phyloP scores from a whole-genome alignment of 1,140 invertebrate genomes.

The Zeugodacus cucurbitae region DNA sequence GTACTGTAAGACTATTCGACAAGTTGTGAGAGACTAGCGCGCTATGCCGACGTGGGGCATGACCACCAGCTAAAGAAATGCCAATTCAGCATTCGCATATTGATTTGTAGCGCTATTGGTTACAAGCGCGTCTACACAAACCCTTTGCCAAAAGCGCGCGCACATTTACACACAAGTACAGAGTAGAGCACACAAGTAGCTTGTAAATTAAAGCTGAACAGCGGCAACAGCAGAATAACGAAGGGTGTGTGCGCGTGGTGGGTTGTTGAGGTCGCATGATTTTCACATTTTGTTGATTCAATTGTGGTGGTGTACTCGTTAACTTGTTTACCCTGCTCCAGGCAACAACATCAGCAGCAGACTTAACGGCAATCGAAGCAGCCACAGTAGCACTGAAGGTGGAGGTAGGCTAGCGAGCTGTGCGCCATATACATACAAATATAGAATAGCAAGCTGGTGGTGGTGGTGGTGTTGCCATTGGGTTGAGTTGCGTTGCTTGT shows the following conservation, averaged over 20 bases:
- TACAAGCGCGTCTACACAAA: neutral
- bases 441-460: neutral
- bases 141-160: neutral
- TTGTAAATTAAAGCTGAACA: neutral
- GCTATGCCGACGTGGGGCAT: neutral
- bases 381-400: neutral
- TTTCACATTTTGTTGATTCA: constrained; percentile 43
- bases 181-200: neutral
- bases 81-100: neutral
- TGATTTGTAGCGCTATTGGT: constrained; percentile 2
- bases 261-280: constrained; percentile 42
- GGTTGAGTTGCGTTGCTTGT: neutral
- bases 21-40: neutral
- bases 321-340: neutral
- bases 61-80: neutral
- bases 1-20: neutral
- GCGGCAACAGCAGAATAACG: neutral
- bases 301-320: constrained; percentile 39
- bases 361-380: neutral
- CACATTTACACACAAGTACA: neutral
- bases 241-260: neutral
- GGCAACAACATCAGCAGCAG: neutral
- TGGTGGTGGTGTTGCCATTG: neutral
- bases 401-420: neutral
- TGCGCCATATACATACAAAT: neutral